Evolutionary conservation across 1,140 invertebrate species (phyloP).

Genomic region (Gyrodactylus salaris): DNA sequence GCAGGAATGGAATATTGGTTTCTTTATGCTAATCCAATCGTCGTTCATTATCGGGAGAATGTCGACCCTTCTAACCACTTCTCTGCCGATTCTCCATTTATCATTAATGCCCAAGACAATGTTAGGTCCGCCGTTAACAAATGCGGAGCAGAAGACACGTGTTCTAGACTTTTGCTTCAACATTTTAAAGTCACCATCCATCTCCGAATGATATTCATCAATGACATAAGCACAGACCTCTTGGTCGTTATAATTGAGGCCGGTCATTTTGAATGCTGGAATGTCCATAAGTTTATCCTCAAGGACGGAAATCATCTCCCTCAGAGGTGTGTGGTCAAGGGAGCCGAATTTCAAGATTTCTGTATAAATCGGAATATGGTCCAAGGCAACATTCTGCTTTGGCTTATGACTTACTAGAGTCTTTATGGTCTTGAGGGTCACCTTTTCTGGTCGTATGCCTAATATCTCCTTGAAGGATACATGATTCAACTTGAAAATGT

Average conservation of each 20-base stretch:
- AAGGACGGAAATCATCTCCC: not conserved
- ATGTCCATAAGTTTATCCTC: slow-evolving; percentile 5
- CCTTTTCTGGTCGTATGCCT: slow-evolving; percentile 4
- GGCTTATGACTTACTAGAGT: slow-evolving; percentile 3
- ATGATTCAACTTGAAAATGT: slow-evolving; percentile 8
- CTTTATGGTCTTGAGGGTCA: slow-evolving; percentile 1
- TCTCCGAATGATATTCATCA: not conserved
- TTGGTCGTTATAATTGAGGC: slow-evolving; percentile 4
- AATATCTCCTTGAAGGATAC: slow-evolving; percentile 6
- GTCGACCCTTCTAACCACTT: slow-evolving; percentile 87
- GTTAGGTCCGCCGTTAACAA: slow-evolving; percentile 3
- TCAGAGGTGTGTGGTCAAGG: not conserved
- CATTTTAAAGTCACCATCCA: not conserved
- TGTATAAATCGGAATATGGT: slow-evolving; percentile 4
- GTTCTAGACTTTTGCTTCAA: slow-evolving; percentile 2
- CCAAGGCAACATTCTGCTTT: slow-evolving; percentile 1
- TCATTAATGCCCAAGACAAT: slow-evolving; percentile 7
- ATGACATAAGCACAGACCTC: slow-evolving; percentile 4
- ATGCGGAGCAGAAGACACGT: not conserved
- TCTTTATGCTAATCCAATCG: slow-evolving; percentile 86
- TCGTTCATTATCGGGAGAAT: slow-evolving; percentile 95
- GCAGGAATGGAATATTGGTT: slow-evolving; percentile 64
- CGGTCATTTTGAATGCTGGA: not conserved
- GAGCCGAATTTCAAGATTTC: slow-evolving; percentile 6
- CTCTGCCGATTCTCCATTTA: slow-evolving; percentile 16